Base-by-base conservation (phyloP, 1,140 invertebrate species). In the Diorhabda elongata region DNA sequence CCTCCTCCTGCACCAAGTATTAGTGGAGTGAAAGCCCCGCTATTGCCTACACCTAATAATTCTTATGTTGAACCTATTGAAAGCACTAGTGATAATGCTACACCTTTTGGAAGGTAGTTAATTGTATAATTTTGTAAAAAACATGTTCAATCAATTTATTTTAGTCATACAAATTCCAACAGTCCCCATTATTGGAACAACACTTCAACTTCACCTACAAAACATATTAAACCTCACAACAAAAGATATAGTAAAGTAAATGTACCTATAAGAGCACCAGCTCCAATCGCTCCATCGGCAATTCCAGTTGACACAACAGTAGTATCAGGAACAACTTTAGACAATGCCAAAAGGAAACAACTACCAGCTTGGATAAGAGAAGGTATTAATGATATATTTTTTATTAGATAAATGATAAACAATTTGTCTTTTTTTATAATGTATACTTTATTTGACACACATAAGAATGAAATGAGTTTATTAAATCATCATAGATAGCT, bases 301-400 rank as follows among this genome's bases (percentile, higher is more conserved):
- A 9, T 65, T 44, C 59, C 68, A 41, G 4, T 52, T 52, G 58
- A 70, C 64, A 57, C 71, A 47, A 57, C 57, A 58, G 9, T 65
- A 47, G 45, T 41, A 56, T 60, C 68, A 59, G 70, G 67, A 11
- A 71, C 82, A 58, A 82, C 84, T 67, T 77, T 87, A 84, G 96
- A 98, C 85, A 94, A 95, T 42, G 92, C 91, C 43, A 97, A 96
- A 82, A 84, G 95, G 45, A 91, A 95, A 78, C 90, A 93, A 76
- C 85, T 99, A 42, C 97, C 97, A 59, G 92, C 92, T 4, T 99
- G 97, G 97, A 98, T 98, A 69, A 84, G 95, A 76, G 94, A 97
- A 85, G 95, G 85, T 70, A 66, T 65, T 26, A 26, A 26, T 26
- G 26, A 26, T 26, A 26, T 26, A 26, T 26, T 26, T 26, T 26